Conservation (phyloP, 1,140 invertebrate genomes). For the Heliothis virescens region DNA sequence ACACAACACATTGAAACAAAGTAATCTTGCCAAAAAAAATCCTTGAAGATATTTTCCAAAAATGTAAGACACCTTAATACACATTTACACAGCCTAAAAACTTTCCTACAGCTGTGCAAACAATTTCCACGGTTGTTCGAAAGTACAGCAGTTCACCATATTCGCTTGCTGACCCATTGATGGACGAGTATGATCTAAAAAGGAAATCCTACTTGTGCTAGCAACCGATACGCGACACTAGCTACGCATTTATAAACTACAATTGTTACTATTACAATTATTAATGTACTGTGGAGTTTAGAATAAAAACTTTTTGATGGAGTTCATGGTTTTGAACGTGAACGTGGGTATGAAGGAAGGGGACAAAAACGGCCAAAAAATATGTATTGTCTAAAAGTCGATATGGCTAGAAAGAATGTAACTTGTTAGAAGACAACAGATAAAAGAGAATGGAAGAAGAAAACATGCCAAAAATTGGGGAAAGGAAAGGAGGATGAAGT, state of each 20-base stretch:
- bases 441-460: too few species aligned
- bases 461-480: too few species aligned
- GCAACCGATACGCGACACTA: constrained; percentile 73
- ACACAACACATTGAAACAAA: too few species aligned
- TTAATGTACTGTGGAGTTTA: not conserved
- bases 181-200: constrained; percentile 79
- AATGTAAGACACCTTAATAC: not conserved
- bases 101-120: not conserved
- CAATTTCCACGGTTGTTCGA: constrained; percentile 1
- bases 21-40: too few species aligned
- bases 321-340: too few species aligned
- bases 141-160: constrained; percentile 27
- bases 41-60: not conserved
- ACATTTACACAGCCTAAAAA: constrained; percentile 3
- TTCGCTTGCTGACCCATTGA: constrained; percentile 81
- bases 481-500: too few species aligned
- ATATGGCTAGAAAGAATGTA: too few species aligned
- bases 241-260: constrained; percentile 62
- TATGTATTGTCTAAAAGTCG: too few species aligned
- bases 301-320: too few species aligned
- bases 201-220: constrained; percentile 83
- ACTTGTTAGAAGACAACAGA: too few species aligned
- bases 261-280: constrained; percentile 61
- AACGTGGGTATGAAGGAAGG: too few species aligned
- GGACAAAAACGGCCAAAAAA: too few species aligned